These are phyloP conservation scores for Emydura subglobosa DNA, from an alignment of 2,113 vertebrate genomes.

Conservation along the genomic window DNA sequence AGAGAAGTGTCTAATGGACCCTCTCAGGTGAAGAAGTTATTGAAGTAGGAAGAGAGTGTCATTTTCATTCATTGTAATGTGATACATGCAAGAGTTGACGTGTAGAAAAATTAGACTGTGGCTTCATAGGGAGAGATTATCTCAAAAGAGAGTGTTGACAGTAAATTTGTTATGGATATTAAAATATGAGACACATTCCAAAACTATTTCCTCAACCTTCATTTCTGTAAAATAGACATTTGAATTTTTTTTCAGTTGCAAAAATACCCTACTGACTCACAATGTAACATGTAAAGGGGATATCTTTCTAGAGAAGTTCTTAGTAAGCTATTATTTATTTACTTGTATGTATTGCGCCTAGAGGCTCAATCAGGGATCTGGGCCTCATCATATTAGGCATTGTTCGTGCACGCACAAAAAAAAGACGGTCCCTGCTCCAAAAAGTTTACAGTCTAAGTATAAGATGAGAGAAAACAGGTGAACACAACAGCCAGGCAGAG, in stretches of 20 bases:
- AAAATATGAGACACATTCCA: neutral
- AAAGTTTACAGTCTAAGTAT: neutral
- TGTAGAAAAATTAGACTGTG: neutral
- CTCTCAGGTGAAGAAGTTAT: neutral
- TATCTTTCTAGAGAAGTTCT: neutral
- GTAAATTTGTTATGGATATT: conserved; percentile 11
- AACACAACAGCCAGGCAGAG: neutral
- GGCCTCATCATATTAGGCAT: neutral
- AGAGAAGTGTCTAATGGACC: neutral
- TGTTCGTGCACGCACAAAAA: neutral
- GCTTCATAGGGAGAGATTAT: neutral
- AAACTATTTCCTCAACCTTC: neutral
- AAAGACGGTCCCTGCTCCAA: neutral
- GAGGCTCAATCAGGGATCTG: neutral
- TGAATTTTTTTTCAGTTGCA: neutral
- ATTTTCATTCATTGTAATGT: neutral
- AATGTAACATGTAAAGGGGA: neutral
- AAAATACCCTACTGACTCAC: neutral
- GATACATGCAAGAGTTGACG: neutral
- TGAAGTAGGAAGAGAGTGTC: neutral
- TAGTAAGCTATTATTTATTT: neutral
- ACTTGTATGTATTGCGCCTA: neutral
- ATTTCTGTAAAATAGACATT: neutral
- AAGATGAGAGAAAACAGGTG: neutral
- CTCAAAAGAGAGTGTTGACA: conserved; percentile 19